Conservation (phyloP, 2,113 vertebrate species). For the Leucoraja erinaceus region DNA sequence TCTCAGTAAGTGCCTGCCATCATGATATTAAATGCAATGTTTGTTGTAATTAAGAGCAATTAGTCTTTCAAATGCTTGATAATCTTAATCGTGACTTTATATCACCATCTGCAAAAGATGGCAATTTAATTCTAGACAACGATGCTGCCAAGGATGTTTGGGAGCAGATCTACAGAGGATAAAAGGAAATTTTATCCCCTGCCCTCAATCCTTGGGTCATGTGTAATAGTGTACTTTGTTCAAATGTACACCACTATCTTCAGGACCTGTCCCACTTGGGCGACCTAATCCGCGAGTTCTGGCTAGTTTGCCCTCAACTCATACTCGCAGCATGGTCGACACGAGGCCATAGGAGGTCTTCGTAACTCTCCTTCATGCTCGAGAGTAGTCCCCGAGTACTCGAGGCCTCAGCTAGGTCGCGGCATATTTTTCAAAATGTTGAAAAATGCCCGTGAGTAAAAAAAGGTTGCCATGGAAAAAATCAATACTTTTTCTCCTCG, state of each 20-base stretch:
- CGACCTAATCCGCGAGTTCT: too few species aligned
- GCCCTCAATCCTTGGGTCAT: neutral
- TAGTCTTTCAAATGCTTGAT: neutral
- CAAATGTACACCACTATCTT: neutral
- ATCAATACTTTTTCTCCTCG: too few species aligned
- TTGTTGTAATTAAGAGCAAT: constrained; percentile 2
- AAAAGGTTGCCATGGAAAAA: too few species aligned
- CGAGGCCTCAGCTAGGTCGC: too few species aligned
- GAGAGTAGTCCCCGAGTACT: too few species aligned
- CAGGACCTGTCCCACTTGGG: too few species aligned
- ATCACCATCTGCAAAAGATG: neutral
- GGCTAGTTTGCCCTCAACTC: too few species aligned
- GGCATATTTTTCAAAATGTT: too few species aligned
- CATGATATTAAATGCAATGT: neutral
- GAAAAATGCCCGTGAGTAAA: too few species aligned
- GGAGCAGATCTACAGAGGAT: neutral
- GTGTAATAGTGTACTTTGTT: neutral
- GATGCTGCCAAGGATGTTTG: neutral
- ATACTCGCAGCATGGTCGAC: too few species aligned
- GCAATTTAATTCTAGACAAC: neutral
- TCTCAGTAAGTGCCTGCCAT: neutral
- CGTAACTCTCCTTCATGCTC: too few species aligned
- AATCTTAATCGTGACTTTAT: neutral
- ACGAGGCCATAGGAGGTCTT: too few species aligned
- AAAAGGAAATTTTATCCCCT: neutral